A percentile compares a stretch with the other conserved stretches of the same genome.
Evolutionary conservation across 2,888 invertebrate species (phyloP).

Genomic region (Brachyptera risi): DNA sequence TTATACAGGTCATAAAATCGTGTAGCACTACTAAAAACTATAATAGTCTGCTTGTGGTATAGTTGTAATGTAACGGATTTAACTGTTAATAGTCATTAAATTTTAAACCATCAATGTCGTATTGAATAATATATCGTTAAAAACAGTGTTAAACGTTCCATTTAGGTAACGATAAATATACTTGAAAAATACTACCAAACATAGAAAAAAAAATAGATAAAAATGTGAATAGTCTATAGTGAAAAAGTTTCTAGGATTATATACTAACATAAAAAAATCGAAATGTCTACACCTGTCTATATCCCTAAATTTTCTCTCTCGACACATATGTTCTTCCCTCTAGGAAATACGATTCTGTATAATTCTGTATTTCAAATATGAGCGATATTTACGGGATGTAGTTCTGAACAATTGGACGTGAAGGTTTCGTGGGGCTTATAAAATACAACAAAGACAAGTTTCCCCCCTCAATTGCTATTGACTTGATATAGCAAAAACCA

Average conservation of each 20-base stretch:
- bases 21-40: too few species aligned
- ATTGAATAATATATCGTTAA: not conserved
- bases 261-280: not conserved
- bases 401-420: conserved; percentile 6
- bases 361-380: conserved; percentile 14
- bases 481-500: conserved; percentile 16
- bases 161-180: too few species aligned
- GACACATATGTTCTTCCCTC: conserved; percentile 4
- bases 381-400: conserved; percentile 1
- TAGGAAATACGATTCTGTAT: conserved; percentile 15
- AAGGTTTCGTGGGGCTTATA: not conserved
- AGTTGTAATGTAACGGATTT: too few species aligned
- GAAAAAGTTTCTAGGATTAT: not conserved
- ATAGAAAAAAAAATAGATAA: not conserved
- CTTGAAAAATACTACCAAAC: not conserved
- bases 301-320: not conserved
- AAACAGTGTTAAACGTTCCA: too few species aligned
- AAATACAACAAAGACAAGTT: not conserved
- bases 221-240: not conserved
- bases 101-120: conserved; percentile 1
- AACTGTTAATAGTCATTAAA: too few species aligned
- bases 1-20: too few species aligned
- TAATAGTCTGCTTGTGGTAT: too few species aligned
- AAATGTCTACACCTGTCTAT: not conserved
- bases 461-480: conserved; percentile 6